Base-by-base conservation (phyloP, 2,113 vertebrate genomes). In the Gambusia holbrooki region DNA sequence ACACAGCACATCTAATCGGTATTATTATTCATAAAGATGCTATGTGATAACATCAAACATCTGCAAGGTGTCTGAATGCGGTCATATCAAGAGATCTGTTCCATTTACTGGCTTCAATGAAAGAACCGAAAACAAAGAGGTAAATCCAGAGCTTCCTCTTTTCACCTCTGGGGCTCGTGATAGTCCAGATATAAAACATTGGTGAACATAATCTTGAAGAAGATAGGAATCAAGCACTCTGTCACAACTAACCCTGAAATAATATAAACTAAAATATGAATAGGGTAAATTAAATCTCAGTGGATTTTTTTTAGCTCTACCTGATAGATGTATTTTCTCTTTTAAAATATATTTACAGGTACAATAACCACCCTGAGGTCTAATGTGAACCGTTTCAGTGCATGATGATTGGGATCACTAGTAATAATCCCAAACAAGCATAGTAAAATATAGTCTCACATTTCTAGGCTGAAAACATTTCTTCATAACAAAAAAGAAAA, bases 61-160 rank as follows among this genome's bases (percentile, higher is more conserved):
- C 14, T 48, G 45, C 45, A 17, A 48, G 45, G 45, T 48, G 17
- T 19, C 45, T 48, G 45, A 5, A 48, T 19, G 45, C 5, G 60
- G 15, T 30, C 61, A 12, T 45, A 77, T 82, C 62, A 66, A 14
- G 17, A 32, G 54, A 12, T 81, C 40, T 62, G 71, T 45, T 66
- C 68, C 9, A 14, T 68, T 61, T 2, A 8, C 67, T 8, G 25
- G 25, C 29, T 37, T 51, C 37, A 5, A 22, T 70, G 60, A 61
- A 51, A 66, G 68, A 60, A 65, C n/a, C 66, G 48, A 60, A 80
- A 67, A 65, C 74, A 80, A 61, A 65, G 45, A n/a, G 45, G 33
- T 35, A 48, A 30, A 35, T 67, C 54, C 2, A 25, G 33, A 27
- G n/a, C 42, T 13, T 27, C 48, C 73, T 73, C 30, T 25, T 32